These are phyloP conservation scores for Hirtodrosophila duncani DNA, from an alignment of 2,888 invertebrate species.

Conservation along the genomic window DNA sequence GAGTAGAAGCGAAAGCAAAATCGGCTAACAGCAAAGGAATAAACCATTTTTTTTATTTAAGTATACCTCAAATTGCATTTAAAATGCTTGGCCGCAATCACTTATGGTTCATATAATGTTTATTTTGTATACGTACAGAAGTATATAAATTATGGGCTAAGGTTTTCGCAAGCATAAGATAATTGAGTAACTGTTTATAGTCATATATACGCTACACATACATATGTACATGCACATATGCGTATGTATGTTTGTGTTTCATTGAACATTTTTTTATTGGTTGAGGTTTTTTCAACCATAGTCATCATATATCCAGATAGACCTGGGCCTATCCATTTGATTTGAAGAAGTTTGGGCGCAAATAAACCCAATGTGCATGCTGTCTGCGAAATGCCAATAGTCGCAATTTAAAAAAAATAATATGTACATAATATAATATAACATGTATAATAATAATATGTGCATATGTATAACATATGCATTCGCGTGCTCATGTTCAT, in stretches of 20 bases:
- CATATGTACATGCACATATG: not conserved
- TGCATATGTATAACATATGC: not conserved
- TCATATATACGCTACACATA: not conserved
- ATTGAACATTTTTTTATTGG: not conserved
- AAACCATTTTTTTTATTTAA: not conserved
- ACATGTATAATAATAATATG: conserved; percentile 17
- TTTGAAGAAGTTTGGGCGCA: no score
- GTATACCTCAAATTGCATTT: no score
- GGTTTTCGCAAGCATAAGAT: conserved; percentile 4
- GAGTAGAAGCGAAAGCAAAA: no score
- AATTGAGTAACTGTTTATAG: not conserved
- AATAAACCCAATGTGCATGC: no score
- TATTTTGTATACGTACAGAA: not conserved
- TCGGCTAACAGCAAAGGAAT: no score
- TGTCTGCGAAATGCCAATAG: conserved; percentile 8
- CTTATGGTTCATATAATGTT: no score
- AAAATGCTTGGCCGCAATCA: no score
- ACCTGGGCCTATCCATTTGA: conserved; percentile 2
- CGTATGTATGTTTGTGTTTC: not conserved
- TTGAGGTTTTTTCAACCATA: no score
- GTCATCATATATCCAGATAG: not conserved
- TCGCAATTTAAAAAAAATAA: conserved; percentile 13
- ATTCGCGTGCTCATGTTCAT: not conserved
- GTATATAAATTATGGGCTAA: not conserved
- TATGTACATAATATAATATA: no score